Evolutionary conservation across 2,888 invertebrate species (phyloP), one percentile per base, ranked within the genome.

Genomic region (Lamellibrachia satsuma): DNA sequence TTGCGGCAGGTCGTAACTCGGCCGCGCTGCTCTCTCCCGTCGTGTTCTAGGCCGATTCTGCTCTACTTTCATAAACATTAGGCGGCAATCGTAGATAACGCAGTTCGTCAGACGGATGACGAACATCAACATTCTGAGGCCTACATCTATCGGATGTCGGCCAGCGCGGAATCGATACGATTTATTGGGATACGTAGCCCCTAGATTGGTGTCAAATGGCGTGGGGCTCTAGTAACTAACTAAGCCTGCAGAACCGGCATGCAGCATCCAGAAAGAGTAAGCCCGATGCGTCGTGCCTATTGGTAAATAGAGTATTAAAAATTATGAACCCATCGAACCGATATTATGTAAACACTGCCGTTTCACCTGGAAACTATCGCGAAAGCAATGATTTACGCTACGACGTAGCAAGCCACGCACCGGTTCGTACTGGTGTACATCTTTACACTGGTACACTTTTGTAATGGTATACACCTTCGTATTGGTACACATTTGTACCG

Each of bases 21-120:
- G 75, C 75, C 75, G 75, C 11, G 4, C 75, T 6, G 75, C 75
- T 15, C 75, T 75, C 75, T 22, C 75, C 75, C 22, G 75, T n/a
- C 15, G 75, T 75, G 75, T 75, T 75, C 75, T 22, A 75, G 75
- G 75, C 75, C 75, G 6, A 75, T n/a, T 11, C 75, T 75, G 75
- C 75, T 75, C 75, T 75, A 75, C 75, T 75, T 75, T 22, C 75
- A 75, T 75, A 75, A 75, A 75, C 75, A 75, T 75, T 75, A 15
- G 22, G 75, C 15, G 15, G 75, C 75, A 75, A 75, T 75, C 75
- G 4, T n/a, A 75, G n/a, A 75, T 75, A n/a, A 22, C 75, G 75
- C 15, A 75, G 75, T 22, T 75, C 75, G 75, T 75, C 15, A 75
- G 75, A 75, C 75, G 75, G 22, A 75, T 75, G 75, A 75, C 75